Percentiles rank a stretch among this genome's conserved stretches.
Conservation (phyloP, 1,140 invertebrate genomes). For the Chelonus insularis region DNA sequence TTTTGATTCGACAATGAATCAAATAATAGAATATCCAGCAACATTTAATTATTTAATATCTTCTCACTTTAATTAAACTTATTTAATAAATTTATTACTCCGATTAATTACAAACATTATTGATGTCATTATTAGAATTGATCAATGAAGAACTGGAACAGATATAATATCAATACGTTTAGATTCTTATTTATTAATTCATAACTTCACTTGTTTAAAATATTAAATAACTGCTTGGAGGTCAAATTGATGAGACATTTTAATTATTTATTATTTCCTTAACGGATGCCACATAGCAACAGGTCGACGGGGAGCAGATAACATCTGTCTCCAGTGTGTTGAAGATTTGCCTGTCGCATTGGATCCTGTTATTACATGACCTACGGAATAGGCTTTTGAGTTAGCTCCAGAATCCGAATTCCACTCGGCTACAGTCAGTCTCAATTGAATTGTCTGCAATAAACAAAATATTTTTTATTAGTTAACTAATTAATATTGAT, state of each 20-base stretch:
- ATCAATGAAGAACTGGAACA: too few relatives aligned
- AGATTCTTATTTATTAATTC: too few relatives aligned
- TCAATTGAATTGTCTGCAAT: conserved; percentile 70
- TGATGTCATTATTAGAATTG: too few relatives aligned
- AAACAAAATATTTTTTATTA: not conserved
- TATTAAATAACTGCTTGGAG: not conserved
- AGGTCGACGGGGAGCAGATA: conserved; percentile 76
- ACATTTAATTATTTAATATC: too few relatives aligned
- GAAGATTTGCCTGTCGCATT: conserved; percentile 70
- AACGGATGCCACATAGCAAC: conserved; percentile 85
- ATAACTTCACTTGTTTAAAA: too few relatives aligned
- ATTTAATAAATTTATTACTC: too few relatives aligned
- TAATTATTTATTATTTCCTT: conserved; percentile 59
- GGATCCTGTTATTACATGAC: conserved; percentile 74
- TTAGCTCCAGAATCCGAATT: conserved; percentile 49
- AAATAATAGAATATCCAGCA: too few relatives aligned
- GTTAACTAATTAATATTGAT: too few relatives aligned
- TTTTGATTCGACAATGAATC: too few relatives aligned
- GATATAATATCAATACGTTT: too few relatives aligned
- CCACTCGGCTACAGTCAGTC: conserved; percentile 68
- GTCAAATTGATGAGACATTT: conserved; percentile 27
- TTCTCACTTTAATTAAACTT: too few relatives aligned
- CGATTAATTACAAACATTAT: too few relatives aligned
- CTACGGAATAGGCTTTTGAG: conserved; percentile 63
- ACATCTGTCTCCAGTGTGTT: conserved; percentile 85